phyloP scores from a whole-genome alignment of 2,797 vertebrate species.

The Iguana delicatissima region DNA sequence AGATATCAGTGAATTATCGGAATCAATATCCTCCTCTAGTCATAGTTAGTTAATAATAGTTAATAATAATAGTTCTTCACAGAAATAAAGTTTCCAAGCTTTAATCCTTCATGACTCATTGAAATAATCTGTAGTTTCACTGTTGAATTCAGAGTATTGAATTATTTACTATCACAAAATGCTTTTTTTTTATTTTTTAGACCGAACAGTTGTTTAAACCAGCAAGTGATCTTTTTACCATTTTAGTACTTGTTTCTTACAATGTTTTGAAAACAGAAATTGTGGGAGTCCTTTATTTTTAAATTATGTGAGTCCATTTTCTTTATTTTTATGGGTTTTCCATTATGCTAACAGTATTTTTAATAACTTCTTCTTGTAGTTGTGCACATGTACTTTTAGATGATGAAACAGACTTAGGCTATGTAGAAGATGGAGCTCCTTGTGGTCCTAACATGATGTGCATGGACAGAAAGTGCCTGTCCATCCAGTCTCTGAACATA shows the following conservation, averaged over 20 bases:
- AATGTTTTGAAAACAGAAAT: constrained; percentile 3
- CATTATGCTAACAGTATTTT: constrained; percentile 44
- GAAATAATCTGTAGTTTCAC: neutral
- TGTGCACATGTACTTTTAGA: constrained; percentile 97
- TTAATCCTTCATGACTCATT: neutral
- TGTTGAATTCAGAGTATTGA: neutral
- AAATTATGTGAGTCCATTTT: neutral
- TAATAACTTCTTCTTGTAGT: constrained; percentile 76
- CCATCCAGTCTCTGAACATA: constrained; percentile 96
- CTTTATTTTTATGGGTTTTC: neutral
- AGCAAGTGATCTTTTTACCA: neutral
- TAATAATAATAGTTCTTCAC: neutral
- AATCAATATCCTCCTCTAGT: neutral
- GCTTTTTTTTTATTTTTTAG: neutral
- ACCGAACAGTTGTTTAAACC: neutral
- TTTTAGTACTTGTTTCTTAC: neutral
- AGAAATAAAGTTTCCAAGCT: neutral
- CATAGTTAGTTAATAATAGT: neutral
- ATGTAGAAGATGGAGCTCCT: constrained; percentile 96
- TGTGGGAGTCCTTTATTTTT: no score
- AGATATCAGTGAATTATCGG: neutral
- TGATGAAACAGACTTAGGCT: constrained; percentile 96
- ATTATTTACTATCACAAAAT: neutral
- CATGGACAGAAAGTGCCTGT: constrained; percentile 97
- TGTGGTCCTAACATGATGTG: constrained; percentile 99